These are phyloP conservation scores for Drosophila ogumai DNA, from an alignment of 1,140 invertebrate species.

Conservation along the genomic window DNA sequence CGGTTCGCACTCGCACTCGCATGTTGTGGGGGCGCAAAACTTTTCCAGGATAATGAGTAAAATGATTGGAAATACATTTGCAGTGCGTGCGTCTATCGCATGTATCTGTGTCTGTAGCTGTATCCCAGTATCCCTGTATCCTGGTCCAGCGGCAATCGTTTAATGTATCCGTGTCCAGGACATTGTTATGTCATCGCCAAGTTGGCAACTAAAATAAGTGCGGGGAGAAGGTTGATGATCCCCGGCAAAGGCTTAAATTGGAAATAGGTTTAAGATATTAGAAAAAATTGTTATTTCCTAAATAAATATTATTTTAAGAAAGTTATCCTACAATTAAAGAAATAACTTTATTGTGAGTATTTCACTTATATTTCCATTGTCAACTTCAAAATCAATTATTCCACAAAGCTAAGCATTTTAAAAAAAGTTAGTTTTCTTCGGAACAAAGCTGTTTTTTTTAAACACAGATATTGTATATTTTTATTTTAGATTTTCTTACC, in stretches of 20 bases:
- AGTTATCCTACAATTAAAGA: background rate
- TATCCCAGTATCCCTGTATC: constrained; percentile 23
- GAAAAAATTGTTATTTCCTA: no score
- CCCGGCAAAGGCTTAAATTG: background rate
- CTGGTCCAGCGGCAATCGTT: constrained; percentile 9
- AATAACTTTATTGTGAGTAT: background rate
- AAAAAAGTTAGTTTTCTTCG: no score
- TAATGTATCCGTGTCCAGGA: constrained; percentile 40
- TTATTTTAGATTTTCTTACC: no score
- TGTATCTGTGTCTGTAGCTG: constrained; percentile 41
- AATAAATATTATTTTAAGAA: background rate
- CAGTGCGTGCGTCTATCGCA: constrained; percentile 68
- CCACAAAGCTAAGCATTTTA: no score
- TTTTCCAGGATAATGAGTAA: constrained; percentile 81
- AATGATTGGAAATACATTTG: constrained; percentile 82
- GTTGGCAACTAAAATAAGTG: background rate
- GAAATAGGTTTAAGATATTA: background rate
- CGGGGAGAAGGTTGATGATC: background rate
- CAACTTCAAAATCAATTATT: no score
- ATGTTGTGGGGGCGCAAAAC: constrained; percentile 50
- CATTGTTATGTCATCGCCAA: constrained; percentile 40
- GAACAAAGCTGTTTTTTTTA: no score
- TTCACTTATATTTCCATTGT: no score
- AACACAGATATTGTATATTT: no score
- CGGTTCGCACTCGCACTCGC: background rate